Base-by-base conservation (phyloP, 2,888 invertebrate genomes). In the Acanthosepion pharaonis region DNA sequence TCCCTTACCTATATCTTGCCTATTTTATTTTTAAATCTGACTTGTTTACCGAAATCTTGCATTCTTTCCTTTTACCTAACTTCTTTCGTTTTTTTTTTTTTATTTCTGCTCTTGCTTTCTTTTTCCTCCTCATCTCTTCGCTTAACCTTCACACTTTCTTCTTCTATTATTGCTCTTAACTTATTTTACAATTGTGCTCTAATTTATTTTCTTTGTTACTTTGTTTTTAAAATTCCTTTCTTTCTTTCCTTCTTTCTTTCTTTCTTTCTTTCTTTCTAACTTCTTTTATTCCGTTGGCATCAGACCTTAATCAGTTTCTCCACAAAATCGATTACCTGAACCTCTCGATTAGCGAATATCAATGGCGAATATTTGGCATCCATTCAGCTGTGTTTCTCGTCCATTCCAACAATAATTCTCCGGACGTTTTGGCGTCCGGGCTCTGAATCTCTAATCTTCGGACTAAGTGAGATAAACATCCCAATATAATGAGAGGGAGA, bases 321-420 rank as follows among this genome's bases (percentile, higher is more conserved):
- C n/a, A 23, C n/a, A 78, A 78, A 78, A 78, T 78, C 78, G 78
- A 78, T 78, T 78, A 33, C 78, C 78, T 78, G n/a, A 78, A 78
- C 33, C 78, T 78, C 78, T 78, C 78, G 78, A 78, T 78, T 78
- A 78, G n/a, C 78, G n/a, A 33, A 78, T 78, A 78, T 78, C n/a
- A 78, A n/a, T 33, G 78, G 78, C n/a, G n/a, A 78, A 78, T 78
- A 15, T 78, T 78, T 78, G 78, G 78, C 78, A n/a, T n/a, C 78
- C n/a, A 78, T 78, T 78, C 78, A 78, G 33, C 78, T n/a, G n/a
- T 78, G 55, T 1, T 28, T 28, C n/a, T 78, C n/a, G 78, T 18
- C n/a, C 78, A 78, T 78, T 78, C 78, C n/a, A 78, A 78, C 78
- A 59, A 59, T 59, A 59, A 59, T 59, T 59, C 59, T 59, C 59